Percentiles rank a stretch among this genome's conserved stretches.
These are phyloP conservation scores for Spatula versicolor DNA, from an alignment of 2,797 vertebrate genomes.

Conservation along the genomic window DNA sequence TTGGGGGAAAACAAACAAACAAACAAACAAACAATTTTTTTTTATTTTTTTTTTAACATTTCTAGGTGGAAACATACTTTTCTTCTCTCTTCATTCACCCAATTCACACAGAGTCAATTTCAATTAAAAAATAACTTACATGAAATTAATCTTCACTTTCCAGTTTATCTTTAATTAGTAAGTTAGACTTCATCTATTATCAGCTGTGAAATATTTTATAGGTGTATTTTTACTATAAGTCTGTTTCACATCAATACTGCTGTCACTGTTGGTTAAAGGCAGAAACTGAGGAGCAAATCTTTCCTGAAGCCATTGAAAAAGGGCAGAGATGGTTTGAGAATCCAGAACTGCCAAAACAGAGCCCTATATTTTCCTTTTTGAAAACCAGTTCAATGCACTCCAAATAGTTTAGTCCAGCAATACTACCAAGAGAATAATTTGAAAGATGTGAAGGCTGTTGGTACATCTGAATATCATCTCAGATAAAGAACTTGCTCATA, in stretches of 20 bases:
- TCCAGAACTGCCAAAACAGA: background rate
- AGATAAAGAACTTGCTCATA: background rate
- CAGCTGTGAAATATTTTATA: background rate
- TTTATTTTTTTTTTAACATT: rapidly evolving
- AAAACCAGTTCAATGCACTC: background rate
- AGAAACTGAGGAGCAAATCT: background rate
- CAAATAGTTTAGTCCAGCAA: background rate
- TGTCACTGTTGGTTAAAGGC: background rate
- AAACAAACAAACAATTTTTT: background rate
- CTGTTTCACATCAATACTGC: background rate
- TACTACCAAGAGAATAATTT: background rate
- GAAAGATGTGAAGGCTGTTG: background rate
- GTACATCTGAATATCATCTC: background rate
- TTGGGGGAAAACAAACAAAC: rapidly evolving
- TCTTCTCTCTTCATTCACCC: background rate
- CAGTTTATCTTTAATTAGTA: background rate
- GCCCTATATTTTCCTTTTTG: background rate
- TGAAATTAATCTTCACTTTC: background rate
- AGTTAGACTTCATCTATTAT: background rate
- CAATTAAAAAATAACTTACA: background rate
- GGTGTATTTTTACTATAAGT: background rate
- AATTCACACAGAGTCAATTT: background rate
- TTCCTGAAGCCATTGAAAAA: background rate
- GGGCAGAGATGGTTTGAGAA: background rate
- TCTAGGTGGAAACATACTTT: background rate